phyloP scores from a whole-genome alignment of 2,797 vertebrate genomes.

The Gymnothorax javanicus region DNA sequence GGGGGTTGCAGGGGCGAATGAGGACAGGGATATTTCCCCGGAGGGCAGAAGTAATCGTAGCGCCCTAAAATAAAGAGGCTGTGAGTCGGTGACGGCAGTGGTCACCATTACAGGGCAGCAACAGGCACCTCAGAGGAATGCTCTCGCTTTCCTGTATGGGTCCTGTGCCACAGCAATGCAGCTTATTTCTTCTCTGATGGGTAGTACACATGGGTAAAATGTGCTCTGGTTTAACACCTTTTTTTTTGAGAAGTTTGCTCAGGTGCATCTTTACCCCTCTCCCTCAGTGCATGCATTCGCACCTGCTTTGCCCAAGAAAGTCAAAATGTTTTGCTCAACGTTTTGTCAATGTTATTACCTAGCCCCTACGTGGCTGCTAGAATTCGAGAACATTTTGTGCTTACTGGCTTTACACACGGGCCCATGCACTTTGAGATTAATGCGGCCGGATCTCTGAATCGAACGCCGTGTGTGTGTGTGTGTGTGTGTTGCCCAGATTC shows the following conservation, averaged over 20 bases:
- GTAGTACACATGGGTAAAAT: not conserved
- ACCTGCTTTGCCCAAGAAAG: not conserved
- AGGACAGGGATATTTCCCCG: slow-evolving; percentile 28
- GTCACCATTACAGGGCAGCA: slow-evolving; percentile 15
- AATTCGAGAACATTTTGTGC: no score
- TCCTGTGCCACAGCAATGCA: not conserved
- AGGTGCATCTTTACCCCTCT: not conserved
- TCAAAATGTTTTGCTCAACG: no score
- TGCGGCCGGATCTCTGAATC: not conserved
- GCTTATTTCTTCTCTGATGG: not conserved
- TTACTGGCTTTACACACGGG: not conserved
- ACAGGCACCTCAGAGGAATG: not conserved
- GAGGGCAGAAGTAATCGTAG: slow-evolving; percentile 34
- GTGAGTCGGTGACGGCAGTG: slow-evolving; percentile 23
- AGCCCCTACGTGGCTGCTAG: no score
- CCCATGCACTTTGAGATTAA: not conserved
- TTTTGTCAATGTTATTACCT: no score
- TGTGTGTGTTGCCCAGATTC: not conserved
- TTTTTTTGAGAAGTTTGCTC: not conserved
- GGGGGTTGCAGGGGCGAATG: slow-evolving; percentile 1
- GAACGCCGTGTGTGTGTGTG: not conserved
- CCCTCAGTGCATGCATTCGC: not conserved
- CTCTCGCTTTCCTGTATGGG: not conserved
- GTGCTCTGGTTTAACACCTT: not conserved
- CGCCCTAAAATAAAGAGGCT: slow-evolving; percentile 22